Evolutionary conservation across 2,113 vertebrate species (phyloP), one percentile per base, ranked within the genome.

Genomic region (Scartelaos histophorus): DNA sequence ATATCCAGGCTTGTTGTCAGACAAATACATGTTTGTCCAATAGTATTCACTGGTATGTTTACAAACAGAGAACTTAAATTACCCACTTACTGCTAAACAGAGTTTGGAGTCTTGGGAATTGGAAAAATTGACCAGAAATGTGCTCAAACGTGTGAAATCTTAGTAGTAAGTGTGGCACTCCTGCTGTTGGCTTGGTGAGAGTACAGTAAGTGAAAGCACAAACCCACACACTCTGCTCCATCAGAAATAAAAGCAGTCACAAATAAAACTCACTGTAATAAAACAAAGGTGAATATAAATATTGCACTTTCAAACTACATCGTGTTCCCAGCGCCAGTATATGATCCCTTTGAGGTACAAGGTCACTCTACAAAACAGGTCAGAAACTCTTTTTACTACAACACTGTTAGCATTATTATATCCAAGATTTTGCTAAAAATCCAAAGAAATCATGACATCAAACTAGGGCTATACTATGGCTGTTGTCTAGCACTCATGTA

Each of bases 301-400:
- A 94, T 94, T 94, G 93, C 93, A 94, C 93, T 91, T 94, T 70
- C 85, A 93, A 89, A 92, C 86, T 90, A 82, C 82, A 84, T 76
- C 71, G 70, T 66, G 75, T 84, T 89, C 84, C 89, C 91, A 85
- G 84, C 75, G 85, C 87, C 74, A 77, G 82, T 81, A 62, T 83
- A 70, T 73, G 66, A 80, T 85, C 82, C 83, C 83, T 88, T 87
- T 78, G 79, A 80, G 88, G 83, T 86, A 73, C 57, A 69, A 70
- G 57, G 6, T 19, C 35, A 70, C 72, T 71, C 68, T 72, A 51
- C 12, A 60, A 58, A 70, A 43, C 38, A 43, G 38, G 38, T 43
- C 10, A 11, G 38, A 43, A 7, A 43, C 38, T 43, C 38, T 10
- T 43, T 43, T 43, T 43, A 43, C 38, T 10, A 43, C 0, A 7